Conservation (phyloP, 2,113 vertebrate genomes). For the Dendrocopos noguchii region DNA sequence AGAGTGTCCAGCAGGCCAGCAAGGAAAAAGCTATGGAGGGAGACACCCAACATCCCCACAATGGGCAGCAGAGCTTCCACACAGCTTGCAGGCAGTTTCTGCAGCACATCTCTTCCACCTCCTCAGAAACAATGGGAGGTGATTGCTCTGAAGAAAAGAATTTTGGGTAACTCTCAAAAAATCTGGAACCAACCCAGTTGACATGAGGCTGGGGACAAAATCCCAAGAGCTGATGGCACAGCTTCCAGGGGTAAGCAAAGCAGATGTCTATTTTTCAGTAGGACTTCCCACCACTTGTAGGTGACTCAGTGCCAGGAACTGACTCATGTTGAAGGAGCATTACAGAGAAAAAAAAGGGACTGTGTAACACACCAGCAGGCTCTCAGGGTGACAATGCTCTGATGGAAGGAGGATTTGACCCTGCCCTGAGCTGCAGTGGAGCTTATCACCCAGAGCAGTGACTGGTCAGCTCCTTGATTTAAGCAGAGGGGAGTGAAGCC, state of each 20-base stretch:
- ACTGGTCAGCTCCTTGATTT: slow-evolving; percentile 33
- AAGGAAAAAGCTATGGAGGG: background rate
- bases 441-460: slow-evolving; percentile 47
- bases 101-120: background rate
- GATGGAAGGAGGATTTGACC: slow-evolving; percentile 33
- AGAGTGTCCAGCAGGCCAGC: background rate
- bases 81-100: background rate
- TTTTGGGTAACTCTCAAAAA: background rate
- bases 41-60: background rate
- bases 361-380: slow-evolving; percentile 1
- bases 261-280: background rate
- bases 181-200: background rate
- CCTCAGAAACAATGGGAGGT: background rate
- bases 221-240: background rate
- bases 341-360: slow-evolving; percentile 36
- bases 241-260: background rate
- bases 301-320: slow-evolving; percentile 51
- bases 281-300: background rate
- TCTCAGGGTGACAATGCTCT: background rate
- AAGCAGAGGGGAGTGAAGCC: slow-evolving; percentile 44
- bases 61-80: background rate
- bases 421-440: background rate
- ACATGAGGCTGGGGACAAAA: background rate
- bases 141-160: background rate
- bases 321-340: slow-evolving; percentile 33